A percentile compares a stretch with the other conserved stretches of the same genome.
Evolutionary conservation across 2,797 vertebrate species (phyloP).

Genomic region (Adrianichthys oophorus): DNA sequence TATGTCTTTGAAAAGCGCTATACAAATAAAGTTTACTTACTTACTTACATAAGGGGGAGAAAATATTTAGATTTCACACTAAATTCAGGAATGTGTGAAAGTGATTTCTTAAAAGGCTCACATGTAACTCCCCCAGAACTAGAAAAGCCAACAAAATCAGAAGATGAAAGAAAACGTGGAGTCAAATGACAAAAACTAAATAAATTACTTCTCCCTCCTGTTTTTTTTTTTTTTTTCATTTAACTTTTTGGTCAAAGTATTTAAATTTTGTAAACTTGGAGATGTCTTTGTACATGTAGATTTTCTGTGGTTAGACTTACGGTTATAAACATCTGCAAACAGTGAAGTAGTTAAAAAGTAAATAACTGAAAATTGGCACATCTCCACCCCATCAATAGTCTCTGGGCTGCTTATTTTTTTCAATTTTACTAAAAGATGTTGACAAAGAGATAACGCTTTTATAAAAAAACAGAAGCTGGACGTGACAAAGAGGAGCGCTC

Average conservation of each 20-base stretch:
- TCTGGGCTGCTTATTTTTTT: slow-evolving; percentile 5
- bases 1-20: too few species aligned
- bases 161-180: slow-evolving; percentile 1
- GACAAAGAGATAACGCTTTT: slow-evolving; percentile 40
- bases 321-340: slow-evolving; percentile 20
- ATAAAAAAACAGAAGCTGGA: slow-evolving; percentile 57
- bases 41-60: slow-evolving; percentile 1
- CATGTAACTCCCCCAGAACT: slow-evolving; percentile 2
- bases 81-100: slow-evolving; percentile 14
- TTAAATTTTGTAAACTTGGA: too few species aligned
- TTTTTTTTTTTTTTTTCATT: too few species aligned
- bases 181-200: slow-evolving; percentile 4
- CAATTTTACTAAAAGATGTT: slow-evolving; percentile 43
- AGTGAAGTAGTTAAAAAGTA: slow-evolving; percentile 25
- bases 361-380: slow-evolving; percentile 13
- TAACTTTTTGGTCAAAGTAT: too few species aligned
- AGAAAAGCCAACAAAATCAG: slow-evolving; percentile 5
- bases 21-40: too few species aligned
- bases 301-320: neutral
- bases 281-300: too few species aligned
- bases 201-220: neutral
- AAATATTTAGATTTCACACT: slow-evolving; percentile 24
- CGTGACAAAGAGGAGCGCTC: slow-evolving; percentile 28
- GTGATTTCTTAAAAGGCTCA: neutral
- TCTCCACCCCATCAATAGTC: neutral